Percentiles rank a stretch among this genome's conserved stretches.
Evolutionary conservation across 1,140 invertebrate genomes (phyloP).

Genomic region (Diplogasteroides magnus): DNA sequence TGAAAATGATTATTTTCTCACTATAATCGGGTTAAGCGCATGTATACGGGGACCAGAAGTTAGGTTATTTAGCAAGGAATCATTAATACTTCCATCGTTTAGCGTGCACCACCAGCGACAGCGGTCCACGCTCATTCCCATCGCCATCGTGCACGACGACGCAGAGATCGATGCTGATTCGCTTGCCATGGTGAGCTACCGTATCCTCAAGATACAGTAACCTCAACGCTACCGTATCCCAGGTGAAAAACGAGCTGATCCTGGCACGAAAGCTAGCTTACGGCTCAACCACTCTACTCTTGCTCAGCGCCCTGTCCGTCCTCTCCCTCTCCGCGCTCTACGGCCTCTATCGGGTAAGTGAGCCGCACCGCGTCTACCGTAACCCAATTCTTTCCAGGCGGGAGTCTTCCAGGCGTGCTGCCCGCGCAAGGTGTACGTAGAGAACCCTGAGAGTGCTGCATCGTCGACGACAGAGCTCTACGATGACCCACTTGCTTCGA

Average conservation of each 20-base stretch:
- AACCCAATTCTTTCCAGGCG: too few species aligned
- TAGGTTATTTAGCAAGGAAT: too few species aligned
- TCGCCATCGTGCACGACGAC: not conserved
- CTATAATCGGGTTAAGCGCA: too few species aligned
- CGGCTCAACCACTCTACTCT: not conserved
- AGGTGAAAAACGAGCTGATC: not conserved
- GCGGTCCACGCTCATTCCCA: not conserved
- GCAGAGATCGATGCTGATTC: not conserved
- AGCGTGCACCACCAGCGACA: not conserved
- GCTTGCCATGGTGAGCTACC: not conserved
- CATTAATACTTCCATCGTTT: too few species aligned
- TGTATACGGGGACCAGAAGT: too few species aligned
- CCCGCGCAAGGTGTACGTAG: too few species aligned
- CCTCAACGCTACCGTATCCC: not conserved
- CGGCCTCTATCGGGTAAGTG: not conserved
- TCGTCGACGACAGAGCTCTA: too few species aligned
- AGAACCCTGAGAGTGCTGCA: too few species aligned
- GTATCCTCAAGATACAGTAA: not conserved
- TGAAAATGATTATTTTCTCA: too few species aligned
- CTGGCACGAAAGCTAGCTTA: not conserved
- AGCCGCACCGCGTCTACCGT: too few species aligned
- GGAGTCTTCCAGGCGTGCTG: too few species aligned
- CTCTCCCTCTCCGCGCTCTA: not conserved
- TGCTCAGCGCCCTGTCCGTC: not conserved
- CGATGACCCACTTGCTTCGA: too few species aligned